phyloP scores from a whole-genome alignment of 37 sponge, comb jelly and placozoan species.

The Aplysina aerophoba region DNA sequence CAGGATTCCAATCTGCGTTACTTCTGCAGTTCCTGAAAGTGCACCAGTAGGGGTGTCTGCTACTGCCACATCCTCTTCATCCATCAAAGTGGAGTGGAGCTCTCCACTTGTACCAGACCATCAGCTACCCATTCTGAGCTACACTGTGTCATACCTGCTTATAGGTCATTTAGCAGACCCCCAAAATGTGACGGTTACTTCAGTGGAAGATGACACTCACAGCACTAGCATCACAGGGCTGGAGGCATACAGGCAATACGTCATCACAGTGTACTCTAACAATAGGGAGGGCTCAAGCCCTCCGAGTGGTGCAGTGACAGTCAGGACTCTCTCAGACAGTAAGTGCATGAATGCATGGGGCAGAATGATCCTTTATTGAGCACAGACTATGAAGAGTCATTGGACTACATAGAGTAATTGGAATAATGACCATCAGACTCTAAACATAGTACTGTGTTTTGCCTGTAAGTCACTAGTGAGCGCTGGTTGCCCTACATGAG shows the following conservation, averaged over 20 bases:
- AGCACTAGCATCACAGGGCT: slow-evolving; percentile 13
- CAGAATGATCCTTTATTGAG: too few species aligned
- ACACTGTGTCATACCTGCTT: not conserved
- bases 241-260: not conserved
- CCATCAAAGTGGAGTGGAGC: slow-evolving; percentile 17
- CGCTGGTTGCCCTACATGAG: too few species aligned
- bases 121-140: not conserved
- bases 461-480: too few species aligned
- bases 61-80: not conserved
- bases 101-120: not conserved
- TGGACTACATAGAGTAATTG: too few species aligned
- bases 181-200: not conserved
- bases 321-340: slow-evolving; percentile 15
- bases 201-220: not conserved
- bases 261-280: slow-evolving; percentile 4
- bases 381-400: too few species aligned
- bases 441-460: too few species aligned
- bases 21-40: slow-evolving; percentile 1
- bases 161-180: not conserved
- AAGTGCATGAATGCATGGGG: not conserved
- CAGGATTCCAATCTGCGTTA: not conserved
- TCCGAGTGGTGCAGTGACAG: not conserved
- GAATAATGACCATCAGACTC: too few species aligned
- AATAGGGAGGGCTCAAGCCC: not conserved
- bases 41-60: slow-evolving; percentile 1